Evolutionary conservation across 2,888 invertebrate genomes (phyloP).

Genomic region (Stenichneumon culpator): DNA sequence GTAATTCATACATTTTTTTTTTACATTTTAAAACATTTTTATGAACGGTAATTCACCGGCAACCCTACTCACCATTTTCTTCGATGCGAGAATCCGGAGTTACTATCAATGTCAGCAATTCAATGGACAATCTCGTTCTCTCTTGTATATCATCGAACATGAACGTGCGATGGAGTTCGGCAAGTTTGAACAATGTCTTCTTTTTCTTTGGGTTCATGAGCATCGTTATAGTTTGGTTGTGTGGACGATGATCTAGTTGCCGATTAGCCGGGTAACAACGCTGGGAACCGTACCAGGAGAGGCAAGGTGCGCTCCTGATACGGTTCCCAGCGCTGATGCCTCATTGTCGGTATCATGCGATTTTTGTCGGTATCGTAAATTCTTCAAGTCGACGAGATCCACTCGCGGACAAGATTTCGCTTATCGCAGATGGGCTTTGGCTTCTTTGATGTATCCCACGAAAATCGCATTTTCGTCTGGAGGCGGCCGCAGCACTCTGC

Average conservation of each 20-base stretch:
- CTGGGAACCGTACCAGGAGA: too few species aligned
- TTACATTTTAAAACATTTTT: background rate
- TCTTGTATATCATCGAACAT: background rate
- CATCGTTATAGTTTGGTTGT: background rate
- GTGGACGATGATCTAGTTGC: background rate
- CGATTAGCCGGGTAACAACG: too few species aligned
- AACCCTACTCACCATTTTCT: too few species aligned
- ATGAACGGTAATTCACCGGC: background rate
- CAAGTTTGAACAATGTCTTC: background rate
- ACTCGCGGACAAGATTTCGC: background rate
- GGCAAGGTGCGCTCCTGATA: too few species aligned
- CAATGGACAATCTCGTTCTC: slow-evolving; percentile 1
- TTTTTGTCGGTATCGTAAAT: background rate
- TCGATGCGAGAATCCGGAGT: background rate
- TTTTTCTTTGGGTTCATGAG: background rate
- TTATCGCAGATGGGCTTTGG: too few species aligned
- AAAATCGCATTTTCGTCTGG: background rate
- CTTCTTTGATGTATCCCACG: too few species aligned
- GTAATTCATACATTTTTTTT: too few species aligned
- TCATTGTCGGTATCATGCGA: background rate
- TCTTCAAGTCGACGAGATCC: slow-evolving; percentile 2
- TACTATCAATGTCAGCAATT: background rate
- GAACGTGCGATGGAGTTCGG: slow-evolving; percentile 4
- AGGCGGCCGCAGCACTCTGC: background rate
- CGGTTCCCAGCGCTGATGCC: background rate